Conservation (phyloP, 2,797 vertebrate species). For the Trichosurus vulpecula region DNA sequence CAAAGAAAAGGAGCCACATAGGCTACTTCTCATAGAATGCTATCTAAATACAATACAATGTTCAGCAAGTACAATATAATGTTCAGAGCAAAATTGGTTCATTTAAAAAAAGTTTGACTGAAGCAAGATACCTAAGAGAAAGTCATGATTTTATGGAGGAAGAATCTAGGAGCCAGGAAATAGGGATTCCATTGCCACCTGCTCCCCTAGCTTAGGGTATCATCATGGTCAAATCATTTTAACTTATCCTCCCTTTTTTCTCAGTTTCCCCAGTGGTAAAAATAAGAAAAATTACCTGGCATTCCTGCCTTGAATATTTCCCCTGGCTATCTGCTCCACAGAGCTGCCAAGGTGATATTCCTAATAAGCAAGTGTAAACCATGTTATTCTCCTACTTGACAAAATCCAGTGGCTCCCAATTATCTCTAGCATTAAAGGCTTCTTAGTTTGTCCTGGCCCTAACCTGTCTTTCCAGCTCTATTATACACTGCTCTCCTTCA, state of each 20-base stretch:
- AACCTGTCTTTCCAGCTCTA: not conserved
- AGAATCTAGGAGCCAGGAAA: constrained; percentile 15
- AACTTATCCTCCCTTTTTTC: not conserved
- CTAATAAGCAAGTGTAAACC: not conserved
- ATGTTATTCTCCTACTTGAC: not conserved
- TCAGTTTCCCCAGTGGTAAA: not conserved
- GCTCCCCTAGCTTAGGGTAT: not conserved
- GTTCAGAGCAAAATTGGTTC: not conserved
- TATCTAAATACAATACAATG: not conserved
- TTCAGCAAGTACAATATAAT: too few relatives aligned
- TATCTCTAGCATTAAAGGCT: not conserved
- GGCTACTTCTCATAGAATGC: not conserved
- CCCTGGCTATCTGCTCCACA: not conserved
- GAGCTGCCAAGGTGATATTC: not conserved
- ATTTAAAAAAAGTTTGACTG: constrained; percentile 13
- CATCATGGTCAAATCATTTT: constrained; percentile 1
- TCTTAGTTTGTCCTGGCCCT: not conserved
- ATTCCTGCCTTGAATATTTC: not conserved
- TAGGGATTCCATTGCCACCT: not conserved
- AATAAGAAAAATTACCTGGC: not conserved
- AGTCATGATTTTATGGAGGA: constrained; percentile 24
- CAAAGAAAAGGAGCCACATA: not conserved
- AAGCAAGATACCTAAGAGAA: constrained; percentile 17
- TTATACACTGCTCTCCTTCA: not conserved
- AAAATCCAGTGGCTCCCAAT: not conserved